Evolutionary conservation across 2,888 invertebrate genomes (phyloP).

Genomic region (Nasonovia ribisnigri): DNA sequence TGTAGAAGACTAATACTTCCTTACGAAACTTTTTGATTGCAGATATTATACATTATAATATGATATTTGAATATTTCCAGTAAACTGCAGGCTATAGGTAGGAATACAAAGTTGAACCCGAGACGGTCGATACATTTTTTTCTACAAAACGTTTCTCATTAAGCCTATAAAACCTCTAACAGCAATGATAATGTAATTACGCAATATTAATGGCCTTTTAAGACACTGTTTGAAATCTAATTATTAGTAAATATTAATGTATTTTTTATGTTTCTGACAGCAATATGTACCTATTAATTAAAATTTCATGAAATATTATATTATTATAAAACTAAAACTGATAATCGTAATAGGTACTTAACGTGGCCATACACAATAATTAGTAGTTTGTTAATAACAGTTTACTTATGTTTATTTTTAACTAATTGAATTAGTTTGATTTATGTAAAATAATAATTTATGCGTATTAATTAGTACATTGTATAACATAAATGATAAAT

Average conservation of each 20-base stretch:
- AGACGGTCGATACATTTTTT: not conserved
- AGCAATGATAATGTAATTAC: not conserved
- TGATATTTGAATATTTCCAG: constrained; percentile 16
- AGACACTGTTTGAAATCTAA: not conserved
- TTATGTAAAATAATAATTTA: not conserved
- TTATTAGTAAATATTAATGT: not conserved
- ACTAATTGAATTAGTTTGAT: not conserved
- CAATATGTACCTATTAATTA: not conserved
- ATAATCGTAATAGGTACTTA: not conserved
- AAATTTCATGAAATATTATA: not conserved
- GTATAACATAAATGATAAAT: no score
- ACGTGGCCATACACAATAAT: not conserved
- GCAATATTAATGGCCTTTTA: not conserved
- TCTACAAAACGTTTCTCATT: not conserved
- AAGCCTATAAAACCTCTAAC: not conserved
- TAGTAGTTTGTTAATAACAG: not conserved
- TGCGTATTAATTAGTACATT: not conserved
- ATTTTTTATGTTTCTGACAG: not conserved
- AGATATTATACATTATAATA: not conserved
- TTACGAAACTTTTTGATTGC: not conserved
- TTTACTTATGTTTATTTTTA: not conserved
- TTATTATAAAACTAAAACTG: not conserved
- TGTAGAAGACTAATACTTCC: not conserved
- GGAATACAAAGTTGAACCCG: not conserved
- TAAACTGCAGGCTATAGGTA: not conserved